Percentiles rank a stretch among this genome's conserved stretches.
Conservation (phyloP, 1,140 invertebrate genomes). For the Oncopodura yosiiana region DNA sequence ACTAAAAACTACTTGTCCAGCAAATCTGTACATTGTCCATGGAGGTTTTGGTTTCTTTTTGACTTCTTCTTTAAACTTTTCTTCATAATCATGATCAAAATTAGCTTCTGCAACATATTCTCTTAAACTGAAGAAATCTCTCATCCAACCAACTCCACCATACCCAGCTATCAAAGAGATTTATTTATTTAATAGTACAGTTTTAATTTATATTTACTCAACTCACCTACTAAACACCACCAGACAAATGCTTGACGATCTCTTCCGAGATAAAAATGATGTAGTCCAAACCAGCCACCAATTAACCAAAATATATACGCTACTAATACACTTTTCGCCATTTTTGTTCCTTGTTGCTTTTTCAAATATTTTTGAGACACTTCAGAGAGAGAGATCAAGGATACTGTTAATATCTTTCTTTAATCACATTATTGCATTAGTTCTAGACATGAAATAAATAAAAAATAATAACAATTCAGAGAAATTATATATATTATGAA, state of each 20-base stretch:
- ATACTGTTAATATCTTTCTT: too few species aligned
- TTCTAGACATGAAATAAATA: too few species aligned
- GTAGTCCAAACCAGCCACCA: conserved; percentile 74
- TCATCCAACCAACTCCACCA: conserved; percentile 71
- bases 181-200: too few species aligned
- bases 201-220: too few species aligned
- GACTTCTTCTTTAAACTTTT: conserved; percentile 54
- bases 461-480: too few species aligned
- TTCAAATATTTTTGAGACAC: too few species aligned
- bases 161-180: conserved; percentile 67
- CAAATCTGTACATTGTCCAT: conserved; percentile 63
- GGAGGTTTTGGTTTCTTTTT: conserved; percentile 58
- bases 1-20: conserved; percentile 63
- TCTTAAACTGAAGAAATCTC: conserved; percentile 59
- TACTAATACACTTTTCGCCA: conserved; percentile 54
- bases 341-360: conserved; percentile 6
- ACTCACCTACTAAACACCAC: conserved; percentile 68
- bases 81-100: conserved; percentile 58
- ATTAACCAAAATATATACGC: conserved; percentile 77
- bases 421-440: too few species aligned
- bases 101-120: conserved; percentile 78
- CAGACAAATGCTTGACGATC: conserved; percentile 85
- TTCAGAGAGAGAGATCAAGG: too few species aligned
- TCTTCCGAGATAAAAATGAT: conserved; percentile 80
- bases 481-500: too few species aligned